Conservation (phyloP, 2,113 vertebrate genomes). For the Cololabis saira region DNA sequence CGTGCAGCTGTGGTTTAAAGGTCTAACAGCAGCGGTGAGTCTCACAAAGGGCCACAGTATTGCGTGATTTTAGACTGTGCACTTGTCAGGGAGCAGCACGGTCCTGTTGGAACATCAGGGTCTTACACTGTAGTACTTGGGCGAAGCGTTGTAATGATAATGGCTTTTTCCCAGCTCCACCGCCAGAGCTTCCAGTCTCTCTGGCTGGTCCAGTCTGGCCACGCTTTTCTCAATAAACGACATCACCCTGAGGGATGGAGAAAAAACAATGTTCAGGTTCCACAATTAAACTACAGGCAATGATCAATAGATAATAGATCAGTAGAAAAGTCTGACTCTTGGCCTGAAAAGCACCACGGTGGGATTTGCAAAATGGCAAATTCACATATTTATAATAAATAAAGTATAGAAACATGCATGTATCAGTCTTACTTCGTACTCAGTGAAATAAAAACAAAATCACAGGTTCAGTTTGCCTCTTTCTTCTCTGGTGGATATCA, state of each 20-base stretch:
- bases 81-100: neutral
- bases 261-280: neutral
- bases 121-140: constrained; percentile 83
- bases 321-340: neutral
- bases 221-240: constrained; percentile 86
- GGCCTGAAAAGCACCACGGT: neutral
- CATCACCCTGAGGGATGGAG: constrained; percentile 79
- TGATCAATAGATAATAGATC: neutral
- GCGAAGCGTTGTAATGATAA: constrained; percentile 82
- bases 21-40: too few species aligned
- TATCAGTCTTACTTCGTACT: too few species aligned
- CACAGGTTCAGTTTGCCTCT: too few species aligned
- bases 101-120: neutral
- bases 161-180: constrained; percentile 84
- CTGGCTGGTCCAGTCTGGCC: constrained; percentile 81
- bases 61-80: too few species aligned
- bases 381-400: too few species aligned
- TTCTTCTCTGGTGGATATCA: too few species aligned
- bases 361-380: too few species aligned
- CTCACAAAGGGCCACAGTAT: too few species aligned
- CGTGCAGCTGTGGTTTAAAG: too few species aligned
- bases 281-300: neutral
- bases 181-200: constrained; percentile 78
- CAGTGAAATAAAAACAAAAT: too few species aligned
- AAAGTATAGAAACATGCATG: too few species aligned